These are phyloP conservation scores for human DNA, from an alignment of 2,113 vertebrate species.

Conservation along the genomic window GRCh38 chr21:30629501-30630000, in stretches of 20 bases:
- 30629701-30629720: not conserved
- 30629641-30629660: not conserved
- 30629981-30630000: not conserved
- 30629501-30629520: not conserved
- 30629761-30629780: not conserved
- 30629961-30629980: not conserved
- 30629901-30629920: not conserved
- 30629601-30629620: not conserved
- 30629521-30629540: not conserved
- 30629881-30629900: not conserved
- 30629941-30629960: not conserved
- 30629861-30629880: not conserved
- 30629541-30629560: not conserved
- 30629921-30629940: not conserved
- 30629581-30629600: not conserved
- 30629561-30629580: not conserved
- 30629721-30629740: not conserved
- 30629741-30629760: not conserved
- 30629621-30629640: not conserved
- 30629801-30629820: not conserved
- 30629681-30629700: not conserved
- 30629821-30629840: not conserved
- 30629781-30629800: not conserved
- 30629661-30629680: not conserved
- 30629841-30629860: not conserved